phyloP scores from a whole-genome alignment of 2,113 vertebrate genomes.

The Mesitornis unicolor region DNA sequence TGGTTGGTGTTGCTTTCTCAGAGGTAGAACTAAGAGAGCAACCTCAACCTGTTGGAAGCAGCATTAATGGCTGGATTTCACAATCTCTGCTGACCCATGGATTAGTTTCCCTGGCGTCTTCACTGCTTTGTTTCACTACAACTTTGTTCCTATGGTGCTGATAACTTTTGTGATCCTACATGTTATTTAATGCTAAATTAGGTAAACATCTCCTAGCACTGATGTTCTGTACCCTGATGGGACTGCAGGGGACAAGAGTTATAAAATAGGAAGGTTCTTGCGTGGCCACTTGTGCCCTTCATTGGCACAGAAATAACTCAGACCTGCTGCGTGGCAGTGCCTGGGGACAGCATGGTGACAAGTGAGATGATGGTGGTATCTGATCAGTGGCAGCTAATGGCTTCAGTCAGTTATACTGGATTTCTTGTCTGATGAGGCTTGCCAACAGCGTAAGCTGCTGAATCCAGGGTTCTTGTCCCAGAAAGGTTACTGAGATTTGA shows the following conservation, averaged over 20 bases:
- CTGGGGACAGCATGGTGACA: background rate
- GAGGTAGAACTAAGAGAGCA: background rate
- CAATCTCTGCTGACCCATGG: background rate
- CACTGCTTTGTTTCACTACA: background rate
- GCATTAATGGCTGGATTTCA: background rate
- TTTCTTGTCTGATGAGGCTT: background rate
- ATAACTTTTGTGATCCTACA: background rate
- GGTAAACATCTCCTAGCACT: background rate
- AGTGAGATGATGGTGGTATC: background rate
- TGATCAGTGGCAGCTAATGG: background rate
- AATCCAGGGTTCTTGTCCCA: background rate
- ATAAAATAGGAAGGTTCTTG: background rate
- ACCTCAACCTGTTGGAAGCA: background rate
- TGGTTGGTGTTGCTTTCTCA: background rate
- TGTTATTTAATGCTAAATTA: background rate
- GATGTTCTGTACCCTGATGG: background rate
- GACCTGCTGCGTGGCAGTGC: rapidly evolving
- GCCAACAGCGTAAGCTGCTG: background rate
- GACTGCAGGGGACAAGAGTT: background rate
- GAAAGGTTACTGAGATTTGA: background rate
- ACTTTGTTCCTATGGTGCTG: background rate
- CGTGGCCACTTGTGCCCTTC: background rate
- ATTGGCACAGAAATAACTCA: background rate
- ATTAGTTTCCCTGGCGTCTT: background rate
- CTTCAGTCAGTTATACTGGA: background rate